Conservation (phyloP, 2,113 vertebrate genomes). For the Pseudorhombus dupliciocellatus region DNA sequence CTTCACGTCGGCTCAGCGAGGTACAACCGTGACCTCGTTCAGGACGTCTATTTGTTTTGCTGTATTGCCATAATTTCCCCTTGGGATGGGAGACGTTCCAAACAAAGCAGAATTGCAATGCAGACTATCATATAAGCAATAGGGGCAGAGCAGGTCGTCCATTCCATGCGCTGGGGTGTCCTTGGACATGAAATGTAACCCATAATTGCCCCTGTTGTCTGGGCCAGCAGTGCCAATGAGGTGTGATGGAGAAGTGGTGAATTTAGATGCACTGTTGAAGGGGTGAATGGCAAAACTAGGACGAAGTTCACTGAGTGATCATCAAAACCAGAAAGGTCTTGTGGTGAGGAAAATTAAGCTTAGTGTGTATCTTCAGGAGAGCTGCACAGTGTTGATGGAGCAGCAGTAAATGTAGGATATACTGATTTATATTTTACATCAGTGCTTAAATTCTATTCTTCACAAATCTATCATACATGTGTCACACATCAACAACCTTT, state of each 20-base stretch:
- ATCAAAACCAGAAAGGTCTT: too few species aligned
- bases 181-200: too few species aligned
- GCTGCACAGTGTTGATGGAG: not conserved
- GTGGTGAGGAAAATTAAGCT: too few species aligned
- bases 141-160: not conserved
- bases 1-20: constrained; percentile 38
- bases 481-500: too few species aligned
- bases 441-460: not conserved
- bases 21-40: constrained; percentile 48
- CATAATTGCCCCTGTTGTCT: too few species aligned
- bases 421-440: not conserved
- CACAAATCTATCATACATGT: not conserved
- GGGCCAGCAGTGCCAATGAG: not conserved
- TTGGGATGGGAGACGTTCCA: constrained; percentile 34
- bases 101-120: constrained; percentile 14
- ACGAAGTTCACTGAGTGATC: not conserved
- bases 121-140: constrained; percentile 16
- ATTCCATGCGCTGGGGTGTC: not conserved
- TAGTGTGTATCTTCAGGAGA: constrained; percentile 12
- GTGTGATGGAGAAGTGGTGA: not conserved
- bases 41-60: constrained; percentile 66
- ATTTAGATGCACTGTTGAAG: too few species aligned
- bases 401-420: not conserved
- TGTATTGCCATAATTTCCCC: constrained; percentile 60
- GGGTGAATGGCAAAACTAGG: not conserved